These are phyloP conservation scores for Leistus spinibarbis DNA, from an alignment of 2,888 invertebrate genomes.

Conservation along the genomic window DNA sequence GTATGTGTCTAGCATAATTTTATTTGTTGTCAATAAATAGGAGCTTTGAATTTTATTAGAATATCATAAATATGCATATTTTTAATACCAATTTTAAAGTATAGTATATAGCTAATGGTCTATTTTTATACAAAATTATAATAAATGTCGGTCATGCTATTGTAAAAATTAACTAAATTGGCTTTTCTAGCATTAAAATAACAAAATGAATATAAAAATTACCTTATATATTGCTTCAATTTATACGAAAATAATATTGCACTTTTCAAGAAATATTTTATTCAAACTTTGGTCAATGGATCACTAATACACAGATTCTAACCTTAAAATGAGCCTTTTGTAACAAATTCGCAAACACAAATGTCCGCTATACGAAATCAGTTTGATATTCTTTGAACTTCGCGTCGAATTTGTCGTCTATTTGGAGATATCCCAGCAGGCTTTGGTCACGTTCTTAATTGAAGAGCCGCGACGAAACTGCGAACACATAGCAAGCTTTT, in stretches of 20 bases:
- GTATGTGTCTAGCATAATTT: no score
- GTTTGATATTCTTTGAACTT: conserved; percentile 5
- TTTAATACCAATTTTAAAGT: no score
- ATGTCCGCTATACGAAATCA: background rate
- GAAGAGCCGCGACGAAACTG: conserved; percentile 29
- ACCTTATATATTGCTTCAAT: background rate
- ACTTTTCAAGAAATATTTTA: no score
- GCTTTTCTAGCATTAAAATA: background rate
- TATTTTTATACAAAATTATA: no score
- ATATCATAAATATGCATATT: no score
- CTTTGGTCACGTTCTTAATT: conserved; percentile 27
- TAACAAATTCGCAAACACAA: background rate
- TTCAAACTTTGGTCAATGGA: background rate
- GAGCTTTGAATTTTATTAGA: no score
- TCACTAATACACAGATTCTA: background rate
- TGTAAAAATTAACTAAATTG: no score
- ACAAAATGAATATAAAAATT: background rate
- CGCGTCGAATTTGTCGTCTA: background rate
- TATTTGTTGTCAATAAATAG: no score
- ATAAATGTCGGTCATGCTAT: no score
- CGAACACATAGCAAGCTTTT: conserved; percentile 12
- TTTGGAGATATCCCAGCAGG: background rate
- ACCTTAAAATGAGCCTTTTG: background rate
- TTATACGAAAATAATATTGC: background rate
- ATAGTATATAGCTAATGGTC: no score